phyloP scores from a whole-genome alignment of 2,113 vertebrate species.

The Atherinomorus stipes region DNA sequence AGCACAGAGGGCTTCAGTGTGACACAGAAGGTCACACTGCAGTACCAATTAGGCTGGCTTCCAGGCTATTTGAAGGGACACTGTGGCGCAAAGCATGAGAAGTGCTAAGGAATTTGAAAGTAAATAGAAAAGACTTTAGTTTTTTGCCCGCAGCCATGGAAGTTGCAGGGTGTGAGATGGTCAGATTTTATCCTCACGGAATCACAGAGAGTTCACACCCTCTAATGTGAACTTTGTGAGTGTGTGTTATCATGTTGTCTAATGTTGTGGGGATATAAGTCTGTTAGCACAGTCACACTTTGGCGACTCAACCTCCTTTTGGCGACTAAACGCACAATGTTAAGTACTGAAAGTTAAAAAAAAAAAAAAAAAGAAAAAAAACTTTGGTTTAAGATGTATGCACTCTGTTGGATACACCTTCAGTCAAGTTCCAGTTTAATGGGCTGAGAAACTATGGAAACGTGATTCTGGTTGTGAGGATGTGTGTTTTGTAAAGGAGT shows the following conservation, averaged over 20 bases:
- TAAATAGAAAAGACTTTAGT: conserved; percentile 33
- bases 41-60: conserved; percentile 47
- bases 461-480: not conserved
- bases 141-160: conserved; percentile 16
- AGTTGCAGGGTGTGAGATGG: conserved; percentile 41
- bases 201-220: conserved; percentile 54
- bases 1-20: conserved; percentile 26
- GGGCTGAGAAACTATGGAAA: not conserved
- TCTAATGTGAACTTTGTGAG: conserved; percentile 14
- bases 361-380: too few species aligned
- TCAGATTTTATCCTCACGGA: conserved; percentile 37
- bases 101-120: conserved; percentile 21
- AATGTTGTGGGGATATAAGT: conserved; percentile 5
- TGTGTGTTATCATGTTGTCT: conserved; percentile 17
- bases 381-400: too few species aligned
- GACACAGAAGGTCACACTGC: conserved; percentile 46
- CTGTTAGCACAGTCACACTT: not conserved
- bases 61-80: conserved; percentile 10
- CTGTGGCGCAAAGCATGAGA: conserved; percentile 27
- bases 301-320: not conserved
- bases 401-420: too few species aligned
- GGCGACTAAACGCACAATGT: not conserved
- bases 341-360: not conserved
- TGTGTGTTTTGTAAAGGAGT: conserved; percentile 20
- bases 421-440: too few species aligned